Evolutionary conservation across 2,797 vertebrate species (phyloP), one percentile per base, ranked within the genome.

Genomic region (Eulemur rubriventer): DNA sequence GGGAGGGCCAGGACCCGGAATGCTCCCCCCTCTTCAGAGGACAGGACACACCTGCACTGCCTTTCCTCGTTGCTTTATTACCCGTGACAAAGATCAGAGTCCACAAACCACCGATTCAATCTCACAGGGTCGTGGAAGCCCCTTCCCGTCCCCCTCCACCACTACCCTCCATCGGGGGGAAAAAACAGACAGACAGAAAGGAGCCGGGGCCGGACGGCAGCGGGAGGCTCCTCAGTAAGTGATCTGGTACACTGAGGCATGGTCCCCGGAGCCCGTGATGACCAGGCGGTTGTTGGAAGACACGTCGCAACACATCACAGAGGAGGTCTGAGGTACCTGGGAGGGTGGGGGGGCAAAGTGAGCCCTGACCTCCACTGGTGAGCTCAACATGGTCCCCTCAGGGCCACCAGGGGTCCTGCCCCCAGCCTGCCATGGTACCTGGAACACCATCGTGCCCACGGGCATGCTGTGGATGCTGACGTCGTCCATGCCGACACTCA

Each of bases 161-260:
- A 7, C 46, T 30, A 8, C 55, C 38, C 17, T 4, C 10, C 26
- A 7, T 10, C 55, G 46, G 16, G 33, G 13, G 0, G 8, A 3
- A 10, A 4, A 26, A 5, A 35, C 2, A 0, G 35, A 28, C 5
- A n/a, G 11, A 7, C 22, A 14, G 6, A 8, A 14, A 33, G 55
- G 43, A 6, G 5, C 61, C 35, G 0, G 22, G 12, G 50, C 1
- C 0, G 1, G 46, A 16, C 0, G 48, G 18, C n/a, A 4, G 20
- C 0, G 0, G 10, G 0, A 55, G 59, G 57, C 43, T 48, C 33
- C 43, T 99, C 99, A 99, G 98, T 99, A 99, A 96, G 99, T 99
- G 97, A 99, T 98, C 98, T 99, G 99, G 0, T 99, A 99, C 69
- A 99, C 99, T 0, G 99, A 99, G 9, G 99, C 99, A 3, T 99